These are phyloP conservation scores for Erebia epiphron DNA, from an alignment of 2,888 invertebrate genomes.

Conservation along the genomic window DNA sequence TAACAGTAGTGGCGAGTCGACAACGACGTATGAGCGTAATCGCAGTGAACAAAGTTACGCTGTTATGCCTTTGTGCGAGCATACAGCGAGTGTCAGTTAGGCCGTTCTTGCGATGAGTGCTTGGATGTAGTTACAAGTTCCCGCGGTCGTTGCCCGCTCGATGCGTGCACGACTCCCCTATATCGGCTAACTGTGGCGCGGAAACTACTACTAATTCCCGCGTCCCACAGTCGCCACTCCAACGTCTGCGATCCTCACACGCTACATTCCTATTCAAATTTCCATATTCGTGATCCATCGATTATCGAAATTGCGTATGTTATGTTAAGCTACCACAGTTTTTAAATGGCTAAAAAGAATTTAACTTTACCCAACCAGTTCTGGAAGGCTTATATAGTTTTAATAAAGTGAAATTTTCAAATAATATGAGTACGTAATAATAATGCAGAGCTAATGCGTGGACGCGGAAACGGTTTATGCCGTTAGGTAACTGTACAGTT, in stretches of 20 bases:
- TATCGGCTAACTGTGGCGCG: slow-evolving; percentile 71
- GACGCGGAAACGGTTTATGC: slow-evolving; percentile 74
- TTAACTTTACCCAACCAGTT: background rate
- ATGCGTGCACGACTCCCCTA: slow-evolving; percentile 74
- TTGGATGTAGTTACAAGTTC: slow-evolving; percentile 81
- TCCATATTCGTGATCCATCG: slow-evolving; percentile 16
- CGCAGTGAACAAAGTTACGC: slow-evolving; percentile 8
- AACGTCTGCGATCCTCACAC: slow-evolving; percentile 21
- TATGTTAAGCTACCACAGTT: background rate
- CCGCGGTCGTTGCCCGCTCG: slow-evolving; percentile 78
- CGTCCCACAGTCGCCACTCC: slow-evolving; percentile 34
- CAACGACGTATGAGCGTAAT: slow-evolving; percentile 52
- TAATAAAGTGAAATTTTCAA: slow-evolving; percentile 13
- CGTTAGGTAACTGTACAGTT: slow-evolving; percentile 78
- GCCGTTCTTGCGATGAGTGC: slow-evolving; percentile 56
- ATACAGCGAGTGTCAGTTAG: slow-evolving; percentile 52
- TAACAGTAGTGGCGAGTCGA: slow-evolving; percentile 37
- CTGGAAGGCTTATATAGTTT: background rate
- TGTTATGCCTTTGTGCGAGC: slow-evolving; percentile 9
- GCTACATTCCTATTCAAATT: slow-evolving; percentile 19
- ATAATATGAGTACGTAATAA: slow-evolving; percentile 51
- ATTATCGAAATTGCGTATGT: slow-evolving; percentile 6
- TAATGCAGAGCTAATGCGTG: slow-evolving; percentile 65
- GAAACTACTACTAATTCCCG: slow-evolving; percentile 47
- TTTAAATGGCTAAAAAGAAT: background rate